Conservation (phyloP, 1,140 invertebrate genomes). For the Papilio helenus region DNA sequence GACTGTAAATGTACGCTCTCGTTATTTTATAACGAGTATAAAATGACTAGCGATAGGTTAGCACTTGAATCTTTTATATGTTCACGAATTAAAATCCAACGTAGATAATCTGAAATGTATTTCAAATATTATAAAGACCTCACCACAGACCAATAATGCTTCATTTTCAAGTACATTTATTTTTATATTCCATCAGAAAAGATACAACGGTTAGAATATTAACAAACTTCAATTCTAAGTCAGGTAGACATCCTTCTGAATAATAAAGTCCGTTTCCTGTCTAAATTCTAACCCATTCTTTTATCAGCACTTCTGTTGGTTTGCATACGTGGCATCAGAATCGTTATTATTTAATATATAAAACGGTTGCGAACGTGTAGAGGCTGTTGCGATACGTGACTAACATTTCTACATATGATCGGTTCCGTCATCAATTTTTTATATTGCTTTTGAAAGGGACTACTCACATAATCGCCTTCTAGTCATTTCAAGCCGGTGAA, state of each 20-base stretch:
- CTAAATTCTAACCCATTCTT: conserved; percentile 5
- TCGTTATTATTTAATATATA: conserved; percentile 27
- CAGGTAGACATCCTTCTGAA: background rate
- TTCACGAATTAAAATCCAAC: background rate
- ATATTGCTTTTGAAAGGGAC: background rate
- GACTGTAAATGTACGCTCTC: background rate
- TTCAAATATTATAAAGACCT: background rate
- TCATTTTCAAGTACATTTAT: background rate
- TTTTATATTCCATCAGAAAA: background rate
- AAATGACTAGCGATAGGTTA: background rate
- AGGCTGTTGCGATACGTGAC: conserved; percentile 12
- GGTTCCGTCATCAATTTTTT: conserved; percentile 1
- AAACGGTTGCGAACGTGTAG: conserved; percentile 4
- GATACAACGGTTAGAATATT: background rate
- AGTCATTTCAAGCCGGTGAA: background rate
- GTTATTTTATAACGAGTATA: background rate
- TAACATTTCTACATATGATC: background rate
- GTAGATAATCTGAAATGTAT: background rate
- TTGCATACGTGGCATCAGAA: conserved; percentile 10
- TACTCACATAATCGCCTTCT: background rate
- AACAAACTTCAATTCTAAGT: background rate
- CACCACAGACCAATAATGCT: background rate
- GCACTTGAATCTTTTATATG: too few species aligned
- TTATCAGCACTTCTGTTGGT: background rate
- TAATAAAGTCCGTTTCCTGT: conserved; percentile 1